Conservation (phyloP, 2,113 vertebrate species). For the Eurystomus gularis region DNA sequence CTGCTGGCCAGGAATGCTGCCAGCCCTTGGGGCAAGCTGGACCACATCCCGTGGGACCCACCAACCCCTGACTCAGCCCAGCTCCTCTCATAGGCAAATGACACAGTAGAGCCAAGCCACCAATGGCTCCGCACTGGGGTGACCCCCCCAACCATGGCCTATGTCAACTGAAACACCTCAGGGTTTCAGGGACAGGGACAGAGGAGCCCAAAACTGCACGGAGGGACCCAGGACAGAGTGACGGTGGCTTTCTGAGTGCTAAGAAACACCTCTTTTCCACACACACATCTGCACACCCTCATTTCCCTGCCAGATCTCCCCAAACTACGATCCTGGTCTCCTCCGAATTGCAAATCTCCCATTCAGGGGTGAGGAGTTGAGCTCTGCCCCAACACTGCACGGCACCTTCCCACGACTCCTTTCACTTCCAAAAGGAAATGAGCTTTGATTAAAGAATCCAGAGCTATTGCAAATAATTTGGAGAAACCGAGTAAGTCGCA, state of each 20-base stretch:
- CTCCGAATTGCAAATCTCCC: not conserved
- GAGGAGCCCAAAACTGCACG: not conserved
- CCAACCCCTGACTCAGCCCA: not conserved
- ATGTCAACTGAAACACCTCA: rapidly evolving
- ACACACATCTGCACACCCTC: not conserved
- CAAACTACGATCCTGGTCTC: not conserved
- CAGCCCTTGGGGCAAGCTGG: not conserved
- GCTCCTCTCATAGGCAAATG: not conserved
- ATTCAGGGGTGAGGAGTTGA: not conserved
- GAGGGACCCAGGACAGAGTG: not conserved
- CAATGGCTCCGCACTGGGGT: rapidly evolving
- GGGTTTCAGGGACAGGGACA: rapidly evolving
- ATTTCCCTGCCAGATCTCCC: not conserved
- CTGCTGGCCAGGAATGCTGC: rapidly evolving
- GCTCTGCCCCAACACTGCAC: not conserved
- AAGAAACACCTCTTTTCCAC: not conserved
- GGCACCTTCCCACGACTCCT: not conserved
- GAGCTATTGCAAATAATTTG: constrained; percentile 28
- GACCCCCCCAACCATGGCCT: rapidly evolving
- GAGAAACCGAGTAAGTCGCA: constrained; percentile 43
- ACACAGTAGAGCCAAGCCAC: not conserved
- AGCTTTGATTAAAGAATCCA: constrained; percentile 44
- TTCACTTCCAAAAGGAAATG: constrained; percentile 42
- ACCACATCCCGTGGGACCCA: not conserved
- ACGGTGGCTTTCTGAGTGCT: not conserved